phyloP scores from a whole-genome alignment of 2,113 vertebrate genomes.

The Spermophilus dauricus region DNA sequence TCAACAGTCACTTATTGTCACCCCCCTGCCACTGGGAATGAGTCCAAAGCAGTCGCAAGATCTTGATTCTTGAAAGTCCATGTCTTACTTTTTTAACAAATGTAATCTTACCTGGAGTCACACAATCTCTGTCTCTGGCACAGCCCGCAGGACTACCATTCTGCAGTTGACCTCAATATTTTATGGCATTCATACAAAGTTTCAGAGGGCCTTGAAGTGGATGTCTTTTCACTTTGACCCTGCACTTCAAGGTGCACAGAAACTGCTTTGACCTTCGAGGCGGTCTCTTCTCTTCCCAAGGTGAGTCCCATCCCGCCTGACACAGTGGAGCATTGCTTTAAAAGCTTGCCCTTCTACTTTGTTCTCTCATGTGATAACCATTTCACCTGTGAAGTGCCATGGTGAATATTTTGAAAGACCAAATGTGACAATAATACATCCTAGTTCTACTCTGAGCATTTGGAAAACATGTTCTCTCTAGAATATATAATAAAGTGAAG shows the following conservation, averaged over 20 bases:
- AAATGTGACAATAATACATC: slow-evolving; percentile 37
- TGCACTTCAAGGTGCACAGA: slow-evolving; percentile 50
- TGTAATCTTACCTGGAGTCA: background rate
- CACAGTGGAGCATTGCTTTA: slow-evolving; percentile 33
- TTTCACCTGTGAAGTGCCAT: slow-evolving; percentile 59
- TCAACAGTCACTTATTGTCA: background rate
- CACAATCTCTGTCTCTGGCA: background rate
- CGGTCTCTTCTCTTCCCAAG: background rate
- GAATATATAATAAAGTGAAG: slow-evolving; percentile 63
- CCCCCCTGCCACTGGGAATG: background rate
- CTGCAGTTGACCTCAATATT: slow-evolving; percentile 6
- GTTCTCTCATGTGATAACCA: slow-evolving; percentile 32
- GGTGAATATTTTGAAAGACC: slow-evolving; percentile 69
- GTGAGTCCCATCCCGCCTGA: background rate
- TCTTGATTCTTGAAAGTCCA: background rate
- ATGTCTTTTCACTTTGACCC: slow-evolving; percentile 30
- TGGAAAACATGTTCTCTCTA: slow-evolving; percentile 36
- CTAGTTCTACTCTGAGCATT: slow-evolving; percentile 5
- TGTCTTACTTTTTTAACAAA: background rate
- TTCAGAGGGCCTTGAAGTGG: slow-evolving; percentile 66
- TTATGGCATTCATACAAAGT: slow-evolving; percentile 32
- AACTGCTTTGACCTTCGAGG: slow-evolving; percentile 63
- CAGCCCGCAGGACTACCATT: background rate
- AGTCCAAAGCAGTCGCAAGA: background rate
- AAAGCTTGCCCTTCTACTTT: slow-evolving; percentile 59